Base-by-base conservation (phyloP, 1,140 invertebrate genomes). In the Aphelenchoides fujianensis region DNA sequence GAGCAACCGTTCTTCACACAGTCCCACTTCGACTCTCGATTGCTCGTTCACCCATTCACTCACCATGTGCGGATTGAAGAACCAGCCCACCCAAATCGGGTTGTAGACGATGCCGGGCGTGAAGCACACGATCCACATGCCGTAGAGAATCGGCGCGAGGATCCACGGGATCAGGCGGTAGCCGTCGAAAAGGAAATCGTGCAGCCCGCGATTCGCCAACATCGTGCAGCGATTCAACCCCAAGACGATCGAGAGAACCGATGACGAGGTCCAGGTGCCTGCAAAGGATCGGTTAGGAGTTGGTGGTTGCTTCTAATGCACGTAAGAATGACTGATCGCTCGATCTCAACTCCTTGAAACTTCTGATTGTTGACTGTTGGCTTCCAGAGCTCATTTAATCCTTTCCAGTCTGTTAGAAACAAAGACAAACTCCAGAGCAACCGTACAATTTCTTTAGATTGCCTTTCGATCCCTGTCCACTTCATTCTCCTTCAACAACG, bases 91-190 rank as follows among this genome's bases (percentile, higher is more conserved):
- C 12, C 34, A 59, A 32, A 59, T 59, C 55, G 5, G 5, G 34
- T 23, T 59, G 23, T 59, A 59, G 23, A 59, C 34, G 19, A 59
- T 59, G 28, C 55, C 55, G 5, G 55, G 55, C 34, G 55, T 59
- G 23, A 59, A 59, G 5, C 28, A 30, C 27, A 7, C 55, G 23
- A 59, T 59, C 55, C 55, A 59, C 12, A 5, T 16, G 5, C 5
- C 19, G 55, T 59, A 59, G 23, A 59, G 55, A 23, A 23, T 23
- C 12, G 55, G 55, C 12, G 5, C 19, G 5, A 59, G 5, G 19
- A 59, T 5, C 55, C 55, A 59, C 19, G 19, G 5, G 23, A 59
- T 59, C 34, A 59, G 28, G 34, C 55, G 55, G 5, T 59, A 7
- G 55, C 55, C 55, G 5, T 59, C 55, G 19, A 59, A 59, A 5